phyloP scores from a whole-genome alignment of 30 jellyfish, hydroid and myxozoan species.

The Hydractinia symbiolongicarpus region DNA sequence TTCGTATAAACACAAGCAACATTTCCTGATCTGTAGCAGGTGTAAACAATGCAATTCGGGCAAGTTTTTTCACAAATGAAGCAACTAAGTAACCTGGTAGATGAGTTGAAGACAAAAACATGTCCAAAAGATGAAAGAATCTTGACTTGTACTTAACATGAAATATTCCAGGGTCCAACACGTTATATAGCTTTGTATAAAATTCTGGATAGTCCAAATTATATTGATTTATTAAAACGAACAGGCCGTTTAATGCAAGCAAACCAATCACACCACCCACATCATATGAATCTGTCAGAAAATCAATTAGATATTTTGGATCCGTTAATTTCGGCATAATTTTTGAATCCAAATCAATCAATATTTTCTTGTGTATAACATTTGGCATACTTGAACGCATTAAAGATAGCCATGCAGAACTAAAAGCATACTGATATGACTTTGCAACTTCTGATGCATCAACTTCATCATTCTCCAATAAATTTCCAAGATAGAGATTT shows the following conservation, averaged over 20 bases:
- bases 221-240: conserved; percentile 55
- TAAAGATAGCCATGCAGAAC: conserved; percentile 63
- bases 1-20: conserved; percentile 54
- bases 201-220: conserved; percentile 90
- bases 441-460: conserved; percentile 1
- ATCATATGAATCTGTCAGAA: conserved; percentile 78
- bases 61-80: conserved; percentile 72
- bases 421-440: conserved; percentile 10
- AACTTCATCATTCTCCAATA: background rate
- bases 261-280: conserved; percentile 80
- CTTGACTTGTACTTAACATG: conserved; percentile 49
- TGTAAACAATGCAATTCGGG: conserved; percentile 61
- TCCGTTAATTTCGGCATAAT: conserved; percentile 72
- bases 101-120: conserved; percentile 82
- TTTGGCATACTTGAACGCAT: conserved; percentile 41
- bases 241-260: conserved; percentile 85
- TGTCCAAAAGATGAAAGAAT: conserved; percentile 60
- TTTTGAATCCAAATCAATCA: conserved; percentile 60
- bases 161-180: conserved; percentile 45
- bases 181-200: conserved; percentile 68
- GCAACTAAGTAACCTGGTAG: conserved; percentile 94
- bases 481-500: background rate
- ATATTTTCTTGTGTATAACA: conserved; percentile 40
- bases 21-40: conserved; percentile 61
- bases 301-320: conserved; percentile 81